Evolutionary conservation across 2,797 vertebrate species (phyloP).

Genomic region (Margarornis squamiger): DNA sequence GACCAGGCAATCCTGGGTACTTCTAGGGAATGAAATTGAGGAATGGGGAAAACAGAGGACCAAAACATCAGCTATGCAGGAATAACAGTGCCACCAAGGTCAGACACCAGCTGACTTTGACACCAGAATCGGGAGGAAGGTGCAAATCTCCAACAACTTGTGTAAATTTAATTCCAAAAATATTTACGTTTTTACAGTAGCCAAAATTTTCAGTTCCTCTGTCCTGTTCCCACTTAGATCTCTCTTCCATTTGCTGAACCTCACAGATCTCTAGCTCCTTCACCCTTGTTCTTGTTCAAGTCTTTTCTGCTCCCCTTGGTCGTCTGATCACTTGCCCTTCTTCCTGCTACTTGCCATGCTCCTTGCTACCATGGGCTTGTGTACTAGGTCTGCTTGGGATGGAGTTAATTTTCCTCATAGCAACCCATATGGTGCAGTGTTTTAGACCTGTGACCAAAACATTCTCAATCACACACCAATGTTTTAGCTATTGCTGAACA

Average conservation of each 20-base stretch:
- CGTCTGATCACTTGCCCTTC: not conserved
- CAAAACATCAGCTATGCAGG: not conserved
- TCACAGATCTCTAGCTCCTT: not conserved
- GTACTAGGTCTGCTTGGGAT: not conserved
- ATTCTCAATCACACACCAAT: not conserved
- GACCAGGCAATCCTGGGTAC: not conserved
- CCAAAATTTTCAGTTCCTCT: not conserved
- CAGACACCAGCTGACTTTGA: not conserved
- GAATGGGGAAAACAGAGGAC: not conserved
- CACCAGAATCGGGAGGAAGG: not conserved
- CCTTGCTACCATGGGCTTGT: not conserved
- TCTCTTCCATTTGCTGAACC: not conserved
- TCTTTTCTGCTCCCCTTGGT: not conserved
- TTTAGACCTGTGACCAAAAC: not conserved
- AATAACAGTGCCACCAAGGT: not conserved
- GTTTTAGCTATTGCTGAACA: not conserved
- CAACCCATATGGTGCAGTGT: not conserved
- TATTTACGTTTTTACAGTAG: not conserved
- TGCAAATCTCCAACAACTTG: not conserved
- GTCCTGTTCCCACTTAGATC: not conserved
- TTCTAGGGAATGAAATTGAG: not conserved
- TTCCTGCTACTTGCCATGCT: not conserved
- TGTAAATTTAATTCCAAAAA: not conserved
- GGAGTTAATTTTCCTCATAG: not conserved
- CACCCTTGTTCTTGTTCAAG: not conserved